Percentiles rank a stretch among this genome's conserved stretches.
Conservation (phyloP, 2,797 vertebrate species). For the Rhinichthys osculus region DNA sequence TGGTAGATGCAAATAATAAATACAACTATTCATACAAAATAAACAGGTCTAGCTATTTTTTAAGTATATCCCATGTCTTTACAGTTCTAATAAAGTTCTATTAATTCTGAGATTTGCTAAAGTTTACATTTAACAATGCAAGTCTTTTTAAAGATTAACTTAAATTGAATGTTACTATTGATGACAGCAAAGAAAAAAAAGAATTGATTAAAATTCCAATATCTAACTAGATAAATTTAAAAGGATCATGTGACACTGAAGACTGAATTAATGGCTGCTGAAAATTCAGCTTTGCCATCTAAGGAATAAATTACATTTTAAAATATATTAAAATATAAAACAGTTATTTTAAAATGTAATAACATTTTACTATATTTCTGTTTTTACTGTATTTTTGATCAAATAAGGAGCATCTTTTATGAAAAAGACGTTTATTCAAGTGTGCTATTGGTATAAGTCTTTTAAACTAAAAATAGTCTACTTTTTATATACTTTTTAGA, state of each 20-base stretch:
- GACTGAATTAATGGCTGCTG: too few species aligned
- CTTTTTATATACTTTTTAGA: too few species aligned
- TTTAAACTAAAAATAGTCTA: too few species aligned
- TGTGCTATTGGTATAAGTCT: too few species aligned
- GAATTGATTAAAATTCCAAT: neutral
- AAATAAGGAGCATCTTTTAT: neutral
- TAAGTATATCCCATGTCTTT: neutral
- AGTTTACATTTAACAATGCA: neutral
- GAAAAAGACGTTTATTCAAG: neutral
- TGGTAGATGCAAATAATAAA: conserved; percentile 7
- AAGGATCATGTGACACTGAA: neutral
- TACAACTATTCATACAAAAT: conserved; percentile 6
- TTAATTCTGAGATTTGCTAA: neutral
- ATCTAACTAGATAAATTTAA: neutral
- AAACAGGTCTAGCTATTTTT: neutral
- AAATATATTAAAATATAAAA: too few species aligned
- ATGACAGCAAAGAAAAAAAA: neutral
- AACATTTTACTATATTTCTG: too few species aligned
- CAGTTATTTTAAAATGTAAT: too few species aligned
- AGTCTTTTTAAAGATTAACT: neutral
- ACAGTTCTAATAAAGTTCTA: neutral
- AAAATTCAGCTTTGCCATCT: too few species aligned
- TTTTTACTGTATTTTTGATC: too few species aligned
- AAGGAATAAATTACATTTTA: too few species aligned
- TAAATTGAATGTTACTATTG: neutral